These are phyloP conservation scores for Holotrichia oblita DNA, from an alignment of 1,140 invertebrate genomes.

Conservation along the genomic window DNA sequence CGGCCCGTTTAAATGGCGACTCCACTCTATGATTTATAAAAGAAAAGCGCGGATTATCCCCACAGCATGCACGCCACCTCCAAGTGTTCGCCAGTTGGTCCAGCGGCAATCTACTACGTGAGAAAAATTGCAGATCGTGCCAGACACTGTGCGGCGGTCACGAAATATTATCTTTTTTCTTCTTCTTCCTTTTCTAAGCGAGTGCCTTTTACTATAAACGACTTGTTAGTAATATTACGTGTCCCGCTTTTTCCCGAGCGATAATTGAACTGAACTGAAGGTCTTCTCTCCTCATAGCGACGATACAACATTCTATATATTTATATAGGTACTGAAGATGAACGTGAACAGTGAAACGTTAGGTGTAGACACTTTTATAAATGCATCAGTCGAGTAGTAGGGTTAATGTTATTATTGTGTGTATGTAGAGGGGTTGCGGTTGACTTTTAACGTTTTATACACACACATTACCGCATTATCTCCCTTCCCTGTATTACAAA, in stretches of 20 bases:
- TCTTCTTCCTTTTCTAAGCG: conserved; percentile 34
- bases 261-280: conserved; percentile 27
- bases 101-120: neutral
- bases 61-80: neutral
- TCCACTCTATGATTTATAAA: conserved; percentile 10
- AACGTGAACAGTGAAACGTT: too few species aligned
- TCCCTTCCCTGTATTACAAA: too few species aligned
- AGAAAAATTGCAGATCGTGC: conserved; percentile 14
- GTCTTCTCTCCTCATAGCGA: too few species aligned
- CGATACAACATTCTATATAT: too few species aligned
- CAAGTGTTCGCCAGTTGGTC: neutral
- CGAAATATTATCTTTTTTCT: conserved; percentile 26
- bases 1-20: neutral
- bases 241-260: neutral
- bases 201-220: conserved; percentile 31
- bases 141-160: conserved; percentile 1
- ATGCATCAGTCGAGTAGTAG: too few species aligned
- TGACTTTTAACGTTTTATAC: too few species aligned
- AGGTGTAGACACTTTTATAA: too few species aligned
- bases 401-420: too few species aligned
- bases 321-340: too few species aligned
- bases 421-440: too few species aligned
- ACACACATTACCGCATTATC: too few species aligned
- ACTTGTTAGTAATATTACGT: conserved; percentile 37
- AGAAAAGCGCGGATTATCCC: neutral